A percentile compares a stretch with the other conserved stretches of the same genome.
These are phyloP conservation scores for Neodiprion pinetum DNA, from an alignment of 1,140 invertebrate genomes.

Conservation along the genomic window DNA sequence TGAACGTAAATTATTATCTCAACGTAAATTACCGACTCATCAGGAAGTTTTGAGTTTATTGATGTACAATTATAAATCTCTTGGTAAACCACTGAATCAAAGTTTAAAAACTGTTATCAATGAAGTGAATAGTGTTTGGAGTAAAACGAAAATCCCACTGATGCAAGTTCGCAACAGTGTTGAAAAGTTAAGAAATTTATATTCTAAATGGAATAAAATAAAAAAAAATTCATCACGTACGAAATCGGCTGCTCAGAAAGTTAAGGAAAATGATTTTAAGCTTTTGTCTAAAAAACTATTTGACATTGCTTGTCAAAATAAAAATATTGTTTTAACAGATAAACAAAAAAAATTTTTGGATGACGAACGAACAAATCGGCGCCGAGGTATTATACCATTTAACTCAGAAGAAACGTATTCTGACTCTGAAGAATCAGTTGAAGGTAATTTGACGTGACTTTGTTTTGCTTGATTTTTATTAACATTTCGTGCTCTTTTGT, in stretches of 20 bases:
- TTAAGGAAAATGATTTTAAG: slow-evolving; percentile 11
- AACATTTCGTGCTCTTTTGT: slow-evolving; percentile 13
- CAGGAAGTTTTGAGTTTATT: slow-evolving; percentile 19
- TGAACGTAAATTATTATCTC: slow-evolving; percentile 8
- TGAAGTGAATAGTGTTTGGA: slow-evolving; percentile 21
- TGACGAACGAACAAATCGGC: slow-evolving; percentile 4
- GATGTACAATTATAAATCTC: slow-evolving; percentile 18
- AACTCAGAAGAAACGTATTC: slow-evolving; percentile 13
- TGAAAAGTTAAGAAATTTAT: slow-evolving; percentile 16
- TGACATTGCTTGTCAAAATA: slow-evolving; percentile 14
- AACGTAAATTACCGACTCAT: slow-evolving; percentile 7
- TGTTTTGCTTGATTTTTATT: neutral
- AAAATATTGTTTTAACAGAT: slow-evolving; percentile 11
- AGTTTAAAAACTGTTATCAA: slow-evolving; percentile 19
- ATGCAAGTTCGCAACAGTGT: slow-evolving; percentile 12
- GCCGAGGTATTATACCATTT: slow-evolving; percentile 15
- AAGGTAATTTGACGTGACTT: slow-evolving; percentile 17
- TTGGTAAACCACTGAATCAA: slow-evolving; percentile 16
- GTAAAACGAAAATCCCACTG: slow-evolving; percentile 9
- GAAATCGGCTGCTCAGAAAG: slow-evolving; percentile 9
- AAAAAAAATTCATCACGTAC: neutral
- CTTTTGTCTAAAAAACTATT: slow-evolving; percentile 16
- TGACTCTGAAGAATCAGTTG: slow-evolving; percentile 12
- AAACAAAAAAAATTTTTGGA: slow-evolving; percentile 16
- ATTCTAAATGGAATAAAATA: slow-evolving; percentile 8